These are phyloP conservation scores for Xiphophorus hellerii DNA, from an alignment of 2,113 vertebrate genomes.

Conservation along the genomic window DNA sequence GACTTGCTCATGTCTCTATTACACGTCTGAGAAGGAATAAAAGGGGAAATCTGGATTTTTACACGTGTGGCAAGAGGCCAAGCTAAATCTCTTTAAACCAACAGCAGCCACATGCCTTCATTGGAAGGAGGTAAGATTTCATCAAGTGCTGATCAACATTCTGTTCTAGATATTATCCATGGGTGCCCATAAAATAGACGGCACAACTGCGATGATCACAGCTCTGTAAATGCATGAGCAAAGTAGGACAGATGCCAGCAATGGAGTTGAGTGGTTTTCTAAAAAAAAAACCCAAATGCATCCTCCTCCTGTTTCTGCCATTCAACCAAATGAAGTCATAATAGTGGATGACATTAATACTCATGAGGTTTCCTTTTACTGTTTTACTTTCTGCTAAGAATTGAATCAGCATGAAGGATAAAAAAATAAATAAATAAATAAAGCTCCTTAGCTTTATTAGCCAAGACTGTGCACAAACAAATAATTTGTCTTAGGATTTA, in stretches of 20 bases:
- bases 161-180: conserved; percentile 68
- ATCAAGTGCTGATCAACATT: conserved; percentile 61
- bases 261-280: conserved; percentile 58
- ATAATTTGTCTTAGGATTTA: not conserved
- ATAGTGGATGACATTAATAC: conserved; percentile 65
- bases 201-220: conserved; percentile 55
- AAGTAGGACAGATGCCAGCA: conserved; percentile 47
- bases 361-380: conserved; percentile 65
- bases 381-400: conserved; percentile 56
- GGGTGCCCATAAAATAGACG: conserved; percentile 54
- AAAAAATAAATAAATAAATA: conserved; percentile 18
- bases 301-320: conserved; percentile 76
- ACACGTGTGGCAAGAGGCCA: conserved; percentile 71
- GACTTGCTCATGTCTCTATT: conserved; percentile 65
- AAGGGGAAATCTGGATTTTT: conserved; percentile 76
- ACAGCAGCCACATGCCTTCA: conserved; percentile 71
- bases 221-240: conserved; percentile 45
- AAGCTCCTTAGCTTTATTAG: not conserved
- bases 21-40: conserved; percentile 64
- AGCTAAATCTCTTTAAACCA: conserved; percentile 75
- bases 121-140: conserved; percentile 62
- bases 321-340: conserved; percentile 75
- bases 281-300: conserved; percentile 59
- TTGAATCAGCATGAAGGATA: conserved; percentile 37
- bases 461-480: not conserved